phyloP scores from a whole-genome alignment of 1,140 invertebrate genomes.

The Chlorops oryzae region DNA sequence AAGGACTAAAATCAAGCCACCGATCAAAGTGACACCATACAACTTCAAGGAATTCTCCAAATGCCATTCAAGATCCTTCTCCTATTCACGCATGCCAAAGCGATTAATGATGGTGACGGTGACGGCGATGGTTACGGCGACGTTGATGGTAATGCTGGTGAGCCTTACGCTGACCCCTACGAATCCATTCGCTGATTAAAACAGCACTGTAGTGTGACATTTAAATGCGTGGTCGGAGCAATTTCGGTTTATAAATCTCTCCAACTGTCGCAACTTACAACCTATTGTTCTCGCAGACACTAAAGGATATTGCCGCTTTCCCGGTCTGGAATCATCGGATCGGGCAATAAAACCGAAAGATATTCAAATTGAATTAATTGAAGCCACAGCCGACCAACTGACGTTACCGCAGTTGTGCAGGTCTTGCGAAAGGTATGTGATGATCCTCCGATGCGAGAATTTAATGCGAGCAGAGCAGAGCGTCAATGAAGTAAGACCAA shows the following conservation, averaged over 20 bases:
- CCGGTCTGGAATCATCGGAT: no score
- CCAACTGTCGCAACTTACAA: conserved; percentile 7
- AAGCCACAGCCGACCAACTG: neutral
- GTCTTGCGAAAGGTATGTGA: neutral
- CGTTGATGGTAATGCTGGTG: no score
- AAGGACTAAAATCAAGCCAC: no score
- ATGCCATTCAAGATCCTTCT: no score
- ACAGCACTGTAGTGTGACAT: no score
- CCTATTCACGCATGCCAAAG: conserved; percentile 3
- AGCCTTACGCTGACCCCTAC: no score
- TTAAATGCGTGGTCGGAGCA: no score
- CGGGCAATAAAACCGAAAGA: no score
- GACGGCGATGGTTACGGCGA: no score
- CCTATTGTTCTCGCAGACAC: conserved; percentile 7
- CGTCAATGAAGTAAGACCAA: conserved; percentile 10
- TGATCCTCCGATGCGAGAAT: neutral
- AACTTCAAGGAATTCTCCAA: conserved; percentile 18
- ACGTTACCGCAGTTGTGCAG: neutral
- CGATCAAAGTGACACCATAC: conserved; percentile 22
- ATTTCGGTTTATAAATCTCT: conserved; percentile 14
- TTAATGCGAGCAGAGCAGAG: conserved; percentile 4
- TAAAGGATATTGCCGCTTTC: no score
- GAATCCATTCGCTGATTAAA: neutral
- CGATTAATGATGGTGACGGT: no score
- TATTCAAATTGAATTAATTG: no score